Evolutionary conservation across 2,113 vertebrate genomes (phyloP).

Genomic region (Grantiella picta): DNA sequence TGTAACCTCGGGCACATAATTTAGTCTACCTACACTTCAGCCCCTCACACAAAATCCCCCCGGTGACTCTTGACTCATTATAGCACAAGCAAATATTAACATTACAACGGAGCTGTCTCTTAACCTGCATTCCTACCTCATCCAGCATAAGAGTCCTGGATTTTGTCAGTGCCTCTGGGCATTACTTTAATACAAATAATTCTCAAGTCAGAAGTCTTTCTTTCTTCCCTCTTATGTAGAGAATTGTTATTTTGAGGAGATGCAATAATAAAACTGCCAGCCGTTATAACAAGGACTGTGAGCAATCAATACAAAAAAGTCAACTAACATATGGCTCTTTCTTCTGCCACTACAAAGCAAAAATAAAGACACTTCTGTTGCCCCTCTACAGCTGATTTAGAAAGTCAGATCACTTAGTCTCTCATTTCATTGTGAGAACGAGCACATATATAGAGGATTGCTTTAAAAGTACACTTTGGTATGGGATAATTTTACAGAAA

Average conservation of each 20-base stretch:
- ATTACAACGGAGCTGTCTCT: conserved; percentile 24
- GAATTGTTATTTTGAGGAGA: not conserved
- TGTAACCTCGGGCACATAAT: not conserved
- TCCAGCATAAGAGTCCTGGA: not conserved
- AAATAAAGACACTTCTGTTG: conserved; percentile 3
- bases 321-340: not conserved
- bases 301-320: not conserved
- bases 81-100: conserved; percentile 28
- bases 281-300: not conserved
- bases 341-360: conserved; percentile 36
- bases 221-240: not conserved
- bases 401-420: not conserved
- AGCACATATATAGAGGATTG: not conserved
- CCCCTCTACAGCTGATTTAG: not conserved
- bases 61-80: not conserved
- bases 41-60: not conserved
- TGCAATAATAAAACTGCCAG: conserved; percentile 18
- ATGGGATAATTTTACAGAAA: conserved; percentile 3
- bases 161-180: conserved; percentile 26
- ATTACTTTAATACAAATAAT: conserved; percentile 23
- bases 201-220: not conserved
- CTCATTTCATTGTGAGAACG: not conserved
- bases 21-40: not conserved
- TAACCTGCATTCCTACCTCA: conserved; percentile 41
- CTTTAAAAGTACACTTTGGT: not conserved